A percentile compares a stretch with the other conserved stretches of the same genome.
Evolutionary conservation across 2,888 invertebrate species (phyloP).

Genomic region (Plutella xylostella): DNA sequence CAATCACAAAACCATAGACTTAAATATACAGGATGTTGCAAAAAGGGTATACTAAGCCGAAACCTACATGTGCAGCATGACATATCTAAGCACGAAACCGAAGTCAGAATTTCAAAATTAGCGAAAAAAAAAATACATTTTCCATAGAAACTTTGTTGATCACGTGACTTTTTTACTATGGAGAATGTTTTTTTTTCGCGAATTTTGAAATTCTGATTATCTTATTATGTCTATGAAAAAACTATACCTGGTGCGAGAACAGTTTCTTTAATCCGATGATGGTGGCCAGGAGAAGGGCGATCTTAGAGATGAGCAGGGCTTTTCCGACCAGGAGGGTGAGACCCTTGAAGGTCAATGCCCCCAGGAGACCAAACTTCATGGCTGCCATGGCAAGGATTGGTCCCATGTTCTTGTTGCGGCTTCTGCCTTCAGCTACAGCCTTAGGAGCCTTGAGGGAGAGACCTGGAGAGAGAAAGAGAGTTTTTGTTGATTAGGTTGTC

Average conservation of each 20-base stretch:
- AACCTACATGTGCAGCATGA: no score
- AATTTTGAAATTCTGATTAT: no score
- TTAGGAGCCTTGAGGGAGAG: slow-evolving; percentile 76
- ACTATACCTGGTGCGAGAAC: slow-evolving; percentile 76
- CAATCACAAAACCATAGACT: no score
- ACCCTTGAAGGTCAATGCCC: slow-evolving; percentile 84
- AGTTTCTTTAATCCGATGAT: slow-evolving; percentile 87
- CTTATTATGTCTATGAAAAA: no score
- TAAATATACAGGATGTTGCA: no score
- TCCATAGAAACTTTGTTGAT: no score
- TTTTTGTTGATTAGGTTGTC: not conserved
- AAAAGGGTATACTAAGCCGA: no score
- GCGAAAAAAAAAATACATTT: no score
- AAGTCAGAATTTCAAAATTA: no score
- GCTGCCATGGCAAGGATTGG: slow-evolving; percentile 80
- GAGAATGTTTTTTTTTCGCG: no score
- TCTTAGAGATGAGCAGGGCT: slow-evolving; percentile 86
- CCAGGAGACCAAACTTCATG: slow-evolving; percentile 84
- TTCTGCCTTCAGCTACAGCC: slow-evolving; percentile 73
- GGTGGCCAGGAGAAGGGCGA: slow-evolving; percentile 82
- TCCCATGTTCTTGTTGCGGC: slow-evolving; percentile 79
- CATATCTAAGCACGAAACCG: no score
- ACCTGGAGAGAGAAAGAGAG: slow-evolving; percentile 60
- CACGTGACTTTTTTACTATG: no score
- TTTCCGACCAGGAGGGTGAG: slow-evolving; percentile 86